Percentiles rank a stretch among this genome's conserved stretches.
Evolutionary conservation across 2,888 invertebrate species (phyloP).

Genomic region (Epiblema foenella): DNA sequence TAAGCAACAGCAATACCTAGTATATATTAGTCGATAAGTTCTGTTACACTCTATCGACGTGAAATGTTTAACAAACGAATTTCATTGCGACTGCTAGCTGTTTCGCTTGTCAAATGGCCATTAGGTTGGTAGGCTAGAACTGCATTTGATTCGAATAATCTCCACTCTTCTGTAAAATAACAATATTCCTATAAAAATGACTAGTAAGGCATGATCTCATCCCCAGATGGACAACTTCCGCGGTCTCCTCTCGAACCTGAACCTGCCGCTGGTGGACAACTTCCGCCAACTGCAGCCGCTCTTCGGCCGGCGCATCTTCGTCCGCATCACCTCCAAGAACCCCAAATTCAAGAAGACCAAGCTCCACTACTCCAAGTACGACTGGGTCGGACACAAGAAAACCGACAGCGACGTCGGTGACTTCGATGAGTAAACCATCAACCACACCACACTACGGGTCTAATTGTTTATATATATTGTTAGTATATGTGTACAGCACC

Average conservation of each 20-base stretch:
- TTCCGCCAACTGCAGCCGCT: conserved; percentile 88
- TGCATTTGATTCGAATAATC: neutral
- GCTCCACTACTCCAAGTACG: conserved; percentile 86
- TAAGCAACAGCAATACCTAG: too few relatives aligned
- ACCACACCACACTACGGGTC: conserved; percentile 13
- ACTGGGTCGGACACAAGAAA: conserved; percentile 85
- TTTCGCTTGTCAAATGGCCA: neutral
- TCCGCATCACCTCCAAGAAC: conserved; percentile 85
- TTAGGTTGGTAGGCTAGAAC: neutral
- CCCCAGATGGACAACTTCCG: conserved; percentile 87
- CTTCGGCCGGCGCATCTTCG: conserved; percentile 88
- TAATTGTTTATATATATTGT: neutral
- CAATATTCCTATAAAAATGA: neutral
- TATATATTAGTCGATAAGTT: too few relatives aligned
- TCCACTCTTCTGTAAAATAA: neutral
- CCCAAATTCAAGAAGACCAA: conserved; percentile 85
- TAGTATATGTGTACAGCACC: conserved; percentile 39
- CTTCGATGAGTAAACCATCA: conserved; percentile 70
- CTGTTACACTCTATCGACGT: too few relatives aligned
- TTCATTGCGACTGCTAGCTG: neutral
- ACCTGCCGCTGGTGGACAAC: conserved; percentile 88
- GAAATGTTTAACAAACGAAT: neutral
- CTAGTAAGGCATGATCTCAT: neutral
- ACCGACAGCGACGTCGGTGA: conserved; percentile 78
- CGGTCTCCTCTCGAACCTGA: conserved; percentile 86